phyloP scores from a whole-genome alignment of 1,140 invertebrate species.

The Drosophila parvula region DNA sequence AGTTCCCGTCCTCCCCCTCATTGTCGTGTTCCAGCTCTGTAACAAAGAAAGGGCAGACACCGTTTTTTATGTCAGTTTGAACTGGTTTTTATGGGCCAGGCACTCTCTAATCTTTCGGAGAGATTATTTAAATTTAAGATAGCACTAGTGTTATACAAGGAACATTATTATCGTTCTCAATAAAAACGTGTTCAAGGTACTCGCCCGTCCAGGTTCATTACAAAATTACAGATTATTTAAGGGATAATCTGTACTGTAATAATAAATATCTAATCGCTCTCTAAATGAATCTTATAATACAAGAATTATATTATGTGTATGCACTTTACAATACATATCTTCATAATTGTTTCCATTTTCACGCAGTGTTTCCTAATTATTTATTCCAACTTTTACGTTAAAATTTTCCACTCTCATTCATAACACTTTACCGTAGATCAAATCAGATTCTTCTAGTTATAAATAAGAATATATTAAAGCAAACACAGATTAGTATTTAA shows the following conservation, averaged over 20 bases:
- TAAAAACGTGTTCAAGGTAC: not conserved
- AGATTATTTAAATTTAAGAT: not conserved
- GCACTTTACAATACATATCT: not conserved
- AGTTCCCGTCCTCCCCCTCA: constrained; percentile 26
- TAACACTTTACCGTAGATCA: not conserved
- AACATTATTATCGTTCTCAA: not conserved
- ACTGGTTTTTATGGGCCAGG: constrained; percentile 6
- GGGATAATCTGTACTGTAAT: not conserved
- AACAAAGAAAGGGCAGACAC: not conserved
- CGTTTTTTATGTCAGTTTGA: not conserved
- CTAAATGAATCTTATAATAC: not conserved
- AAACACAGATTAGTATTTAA: not conserved
- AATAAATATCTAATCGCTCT: not conserved
- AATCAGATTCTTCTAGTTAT: not conserved
- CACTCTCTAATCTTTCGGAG: constrained; percentile 4
- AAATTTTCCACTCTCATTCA: constrained; percentile 10
- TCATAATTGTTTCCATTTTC: not conserved
- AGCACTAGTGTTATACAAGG: constrained; percentile 1
- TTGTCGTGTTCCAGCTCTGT: constrained; percentile 23
- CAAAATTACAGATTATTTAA: not conserved
- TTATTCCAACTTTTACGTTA: not conserved
- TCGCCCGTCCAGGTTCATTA: not conserved
- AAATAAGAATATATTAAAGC: constrained; percentile 1
- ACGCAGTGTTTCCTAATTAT: not conserved
- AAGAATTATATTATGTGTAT: no score